Conservation (phyloP, 2,888 invertebrate species). For the Psylliodes chrysocephalus region DNA sequence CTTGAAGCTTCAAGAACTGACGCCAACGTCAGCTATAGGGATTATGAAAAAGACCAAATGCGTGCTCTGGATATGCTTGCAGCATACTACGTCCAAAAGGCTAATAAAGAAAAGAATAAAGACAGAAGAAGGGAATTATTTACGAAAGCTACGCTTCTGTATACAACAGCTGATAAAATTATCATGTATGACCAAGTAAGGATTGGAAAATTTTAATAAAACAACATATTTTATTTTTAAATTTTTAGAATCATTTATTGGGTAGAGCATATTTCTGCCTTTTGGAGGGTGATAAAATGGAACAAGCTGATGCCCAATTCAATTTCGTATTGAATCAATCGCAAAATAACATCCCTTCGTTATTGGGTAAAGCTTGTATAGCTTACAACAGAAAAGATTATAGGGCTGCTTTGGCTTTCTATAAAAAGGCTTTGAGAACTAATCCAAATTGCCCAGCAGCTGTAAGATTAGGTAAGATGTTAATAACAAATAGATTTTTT, state of each 20-base stretch:
- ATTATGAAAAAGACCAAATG: constrained; percentile 98
- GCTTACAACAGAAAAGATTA: constrained; percentile 98
- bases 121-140: constrained; percentile 95
- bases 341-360: constrained; percentile 94
- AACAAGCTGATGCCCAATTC: constrained; percentile 99
- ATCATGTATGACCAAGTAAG: constrained; percentile 98
- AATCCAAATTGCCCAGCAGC: constrained; percentile 98
- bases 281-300: constrained; percentile 98
- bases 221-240: not conserved
- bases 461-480: constrained; percentile 74
- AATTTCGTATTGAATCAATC: constrained; percentile 98
- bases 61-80: constrained; percentile 97
- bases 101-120: constrained; percentile 93
- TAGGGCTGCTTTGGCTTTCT: constrained; percentile 94
- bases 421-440: constrained; percentile 95
- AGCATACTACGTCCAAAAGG: constrained; percentile 97
- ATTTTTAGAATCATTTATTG: constrained; percentile 88
- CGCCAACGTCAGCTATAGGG: constrained; percentile 86
- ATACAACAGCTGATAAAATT: constrained; percentile 98
- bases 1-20: constrained; percentile 88
- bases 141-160: constrained; percentile 95
- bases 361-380: constrained; percentile 98
- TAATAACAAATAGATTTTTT: not conserved
- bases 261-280: constrained; percentile 98
- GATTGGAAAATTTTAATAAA: not conserved